Evolutionary conservation across 2,888 invertebrate species (phyloP).

Genomic region (Ommatoiulus sabulosus): DNA sequence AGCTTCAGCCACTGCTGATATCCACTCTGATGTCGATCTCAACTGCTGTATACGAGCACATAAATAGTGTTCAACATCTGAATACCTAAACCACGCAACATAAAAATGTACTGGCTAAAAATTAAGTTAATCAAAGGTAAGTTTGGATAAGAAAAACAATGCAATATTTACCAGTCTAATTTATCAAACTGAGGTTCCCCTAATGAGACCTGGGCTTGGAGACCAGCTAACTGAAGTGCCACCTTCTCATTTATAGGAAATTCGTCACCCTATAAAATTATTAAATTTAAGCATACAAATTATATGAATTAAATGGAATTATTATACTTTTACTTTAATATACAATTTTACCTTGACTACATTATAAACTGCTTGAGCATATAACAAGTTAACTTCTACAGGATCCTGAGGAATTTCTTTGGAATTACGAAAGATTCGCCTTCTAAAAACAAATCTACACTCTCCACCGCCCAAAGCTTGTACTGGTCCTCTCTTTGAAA

Average conservation of each 20-base stretch:
- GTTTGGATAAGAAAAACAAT: not conserved
- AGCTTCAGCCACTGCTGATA: slow-evolving; percentile 66
- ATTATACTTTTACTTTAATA: not conserved
- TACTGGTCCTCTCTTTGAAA: slow-evolving; percentile 62
- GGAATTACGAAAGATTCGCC: slow-evolving; percentile 87
- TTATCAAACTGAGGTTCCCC: slow-evolving; percentile 77
- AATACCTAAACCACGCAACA: slow-evolving; percentile 71
- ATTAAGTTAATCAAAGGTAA: not conserved
- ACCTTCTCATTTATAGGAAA: slow-evolving; percentile 96
- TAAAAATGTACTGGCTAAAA: not conserved
- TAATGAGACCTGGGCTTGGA: slow-evolving; percentile 94
- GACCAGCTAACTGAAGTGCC: slow-evolving; percentile 90
- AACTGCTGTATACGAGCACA: slow-evolving; percentile 66
- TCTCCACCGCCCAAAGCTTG: slow-evolving; percentile 84
- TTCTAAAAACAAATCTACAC: slow-evolving; percentile 91
- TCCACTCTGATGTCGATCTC: slow-evolving; percentile 66
- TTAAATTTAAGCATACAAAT: slow-evolving; percentile 48
- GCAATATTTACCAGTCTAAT: slow-evolving; percentile 61
- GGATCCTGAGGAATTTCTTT: slow-evolving; percentile 94
- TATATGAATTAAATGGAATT: not conserved
- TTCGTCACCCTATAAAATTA: slow-evolving; percentile 80
- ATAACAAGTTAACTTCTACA: slow-evolving; percentile 91
- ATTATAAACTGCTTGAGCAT: slow-evolving; percentile 94
- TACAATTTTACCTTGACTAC: slow-evolving; percentile 83
- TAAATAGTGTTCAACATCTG: slow-evolving; percentile 90